These are phyloP conservation scores for Delichon dasypus DNA, from an alignment of 2,797 vertebrate species.

Conservation along the genomic window DNA sequence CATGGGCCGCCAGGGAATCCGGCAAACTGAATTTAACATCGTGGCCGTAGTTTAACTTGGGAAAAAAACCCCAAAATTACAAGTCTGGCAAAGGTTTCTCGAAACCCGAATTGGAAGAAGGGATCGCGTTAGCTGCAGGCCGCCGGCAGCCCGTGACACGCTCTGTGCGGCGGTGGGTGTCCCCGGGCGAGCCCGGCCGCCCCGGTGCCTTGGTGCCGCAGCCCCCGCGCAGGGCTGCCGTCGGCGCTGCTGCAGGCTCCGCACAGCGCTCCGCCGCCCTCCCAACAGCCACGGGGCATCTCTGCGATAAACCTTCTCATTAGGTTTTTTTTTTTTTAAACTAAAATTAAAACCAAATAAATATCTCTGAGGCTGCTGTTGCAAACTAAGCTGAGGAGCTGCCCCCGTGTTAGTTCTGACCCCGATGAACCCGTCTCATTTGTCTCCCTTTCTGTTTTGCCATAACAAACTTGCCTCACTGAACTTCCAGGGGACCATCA, in stretches of 20 bases:
- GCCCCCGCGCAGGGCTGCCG: neutral
- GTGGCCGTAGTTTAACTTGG: neutral
- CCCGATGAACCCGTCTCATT: constrained; percentile 35
- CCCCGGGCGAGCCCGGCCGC: accelerated
- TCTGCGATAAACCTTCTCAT: neutral
- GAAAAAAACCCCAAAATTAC: neutral
- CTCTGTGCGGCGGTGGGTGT: neutral
- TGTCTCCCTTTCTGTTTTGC: constrained; percentile 36
- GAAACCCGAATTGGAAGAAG: neutral
- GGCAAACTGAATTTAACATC: neutral
- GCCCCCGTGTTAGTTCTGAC: constrained; percentile 28
- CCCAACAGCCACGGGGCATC: neutral
- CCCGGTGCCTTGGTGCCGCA: neutral
- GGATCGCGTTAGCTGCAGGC: neutral
- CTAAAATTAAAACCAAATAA: neutral
- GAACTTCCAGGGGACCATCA: constrained; percentile 54
- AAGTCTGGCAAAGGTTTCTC: neutral
- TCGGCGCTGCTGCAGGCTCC: neutral
- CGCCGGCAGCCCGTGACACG: too few relatives aligned
- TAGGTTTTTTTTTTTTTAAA: neutral
- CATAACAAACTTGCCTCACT: constrained; percentile 62
- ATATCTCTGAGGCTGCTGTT: neutral
- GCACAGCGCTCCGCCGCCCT: neutral
- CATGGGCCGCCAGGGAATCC: accelerated
- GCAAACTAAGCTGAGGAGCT: neutral